Evolutionary conservation across 1,140 invertebrate species (phyloP).

Genomic region (Acarapis woodi): DNA sequence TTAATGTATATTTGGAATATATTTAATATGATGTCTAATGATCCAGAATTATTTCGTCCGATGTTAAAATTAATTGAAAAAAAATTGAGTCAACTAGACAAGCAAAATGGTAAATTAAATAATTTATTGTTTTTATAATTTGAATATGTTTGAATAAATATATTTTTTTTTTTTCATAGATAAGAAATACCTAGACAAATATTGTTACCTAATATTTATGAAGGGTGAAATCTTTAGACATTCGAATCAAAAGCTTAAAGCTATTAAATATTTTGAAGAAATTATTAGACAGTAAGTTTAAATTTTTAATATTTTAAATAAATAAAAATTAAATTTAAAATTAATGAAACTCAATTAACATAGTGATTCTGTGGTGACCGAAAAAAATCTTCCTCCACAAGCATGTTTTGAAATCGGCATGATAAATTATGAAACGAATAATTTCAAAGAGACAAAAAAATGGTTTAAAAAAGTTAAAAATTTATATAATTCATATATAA

Average conservation of each 20-base stretch:
- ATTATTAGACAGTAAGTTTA: slow-evolving; percentile 2
- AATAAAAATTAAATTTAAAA: too few relatives aligned
- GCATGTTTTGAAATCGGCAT: slow-evolving; percentile 1
- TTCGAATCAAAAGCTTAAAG: not conserved
- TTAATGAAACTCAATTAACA: too few relatives aligned
- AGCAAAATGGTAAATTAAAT: too few relatives aligned
- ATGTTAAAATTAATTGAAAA: slow-evolving; percentile 39
- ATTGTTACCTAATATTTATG: slow-evolving; percentile 4
- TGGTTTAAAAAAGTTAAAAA: slow-evolving; percentile 45
- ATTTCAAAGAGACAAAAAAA: slow-evolving; percentile 28
- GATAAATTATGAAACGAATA: not conserved
- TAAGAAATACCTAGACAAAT: not conserved
- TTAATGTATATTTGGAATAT: slow-evolving; percentile 80
- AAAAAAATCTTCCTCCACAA: slow-evolving; percentile 3
- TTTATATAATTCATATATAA: slow-evolving; percentile 14
- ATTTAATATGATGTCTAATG: slow-evolving; percentile 48
- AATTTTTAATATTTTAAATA: too few relatives aligned
- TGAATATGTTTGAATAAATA: too few relatives aligned
- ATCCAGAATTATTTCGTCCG: slow-evolving; percentile 29
- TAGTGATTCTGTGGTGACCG: not conserved
- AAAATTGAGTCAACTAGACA: slow-evolving; percentile 14
- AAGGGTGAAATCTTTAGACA: slow-evolving; percentile 1
- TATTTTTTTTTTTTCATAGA: too few relatives aligned
- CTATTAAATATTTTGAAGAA: slow-evolving; percentile 3
- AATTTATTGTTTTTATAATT: too few relatives aligned